Evolutionary conservation across 2,888 invertebrate species (phyloP).

Genomic region (Macrosoma leucophasiata): DNA sequence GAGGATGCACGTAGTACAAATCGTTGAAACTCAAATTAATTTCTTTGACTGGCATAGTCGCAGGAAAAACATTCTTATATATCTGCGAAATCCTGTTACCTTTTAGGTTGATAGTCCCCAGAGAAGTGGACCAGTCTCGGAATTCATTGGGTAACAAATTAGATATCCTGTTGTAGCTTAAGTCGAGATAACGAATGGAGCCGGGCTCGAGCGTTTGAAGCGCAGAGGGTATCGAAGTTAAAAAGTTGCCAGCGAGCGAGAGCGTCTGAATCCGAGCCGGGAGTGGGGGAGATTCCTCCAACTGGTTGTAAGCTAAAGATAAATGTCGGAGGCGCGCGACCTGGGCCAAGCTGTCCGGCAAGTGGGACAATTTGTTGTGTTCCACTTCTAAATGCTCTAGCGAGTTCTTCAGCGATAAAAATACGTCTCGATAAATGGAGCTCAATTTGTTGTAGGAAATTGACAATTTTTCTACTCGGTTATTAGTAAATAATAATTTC

Average conservation of each 20-base stretch:
- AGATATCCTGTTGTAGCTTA: conserved; percentile 90
- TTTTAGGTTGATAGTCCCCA: conserved; percentile 87
- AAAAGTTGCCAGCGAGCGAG: conserved; percentile 87
- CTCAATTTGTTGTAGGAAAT: conserved; percentile 85
- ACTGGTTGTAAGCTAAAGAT: conserved; percentile 86
- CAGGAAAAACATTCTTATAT: conserved; percentile 82
- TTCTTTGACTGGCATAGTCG: conserved; percentile 86
- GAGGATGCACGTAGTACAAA: conserved; percentile 86
- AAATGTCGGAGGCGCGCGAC: conserved; percentile 84
- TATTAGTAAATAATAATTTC: conserved; percentile 79
- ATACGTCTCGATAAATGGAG: conserved; percentile 81
- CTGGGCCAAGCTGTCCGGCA: conserved; percentile 82
- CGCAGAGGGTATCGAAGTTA: conserved; percentile 82
- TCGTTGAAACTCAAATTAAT: conserved; percentile 94
- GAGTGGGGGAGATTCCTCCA: conserved; percentile 76
- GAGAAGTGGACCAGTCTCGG: conserved; percentile 83
- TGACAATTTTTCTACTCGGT: conserved; percentile 85
- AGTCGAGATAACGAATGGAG: conserved; percentile 85
- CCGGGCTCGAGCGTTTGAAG: conserved; percentile 83
- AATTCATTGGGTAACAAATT: conserved; percentile 87
- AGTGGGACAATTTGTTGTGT: conserved; percentile 81
- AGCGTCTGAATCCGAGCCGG: conserved; percentile 84
- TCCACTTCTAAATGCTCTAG: conserved; percentile 90
- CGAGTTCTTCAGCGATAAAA: conserved; percentile 82
- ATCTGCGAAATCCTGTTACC: conserved; percentile 89